Base-by-base conservation (phyloP, 2,888 invertebrate genomes). In the Folsomia candida region DNA sequence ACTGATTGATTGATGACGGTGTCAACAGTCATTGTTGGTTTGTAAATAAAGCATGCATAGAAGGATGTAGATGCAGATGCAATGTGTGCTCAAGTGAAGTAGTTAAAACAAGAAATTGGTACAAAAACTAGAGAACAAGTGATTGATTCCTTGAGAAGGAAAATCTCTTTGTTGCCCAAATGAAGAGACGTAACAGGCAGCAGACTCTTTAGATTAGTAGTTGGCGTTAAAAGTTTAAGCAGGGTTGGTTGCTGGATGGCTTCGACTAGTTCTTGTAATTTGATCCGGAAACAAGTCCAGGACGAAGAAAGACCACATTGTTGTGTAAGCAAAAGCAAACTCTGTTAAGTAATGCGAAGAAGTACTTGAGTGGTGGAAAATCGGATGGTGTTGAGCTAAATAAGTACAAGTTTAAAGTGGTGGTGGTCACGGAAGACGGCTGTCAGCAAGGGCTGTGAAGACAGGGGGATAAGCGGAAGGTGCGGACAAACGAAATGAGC, bases 401-500 rank as follows among this genome's bases (percentile, higher is more conserved):
- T n/a, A n/a, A 37, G 4, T 37, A 37, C 37, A 37, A 9, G 4
- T 37, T 37, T 37, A 37, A 37, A 37, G 37, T 37, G 37, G 37
- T 37, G 6, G 14, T 9, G 14, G 37, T 9, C 37, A 37, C 37
- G 14, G 37, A 37, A 37, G 14, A 9, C 37, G 54, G n/a, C 54
- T 14, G 54, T 54, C 20, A 20, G 54, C 20, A 54, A 20, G 54
- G 6, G 54, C 47, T 11, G 9, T 47, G 47, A 47, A 54, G 54
- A 54, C 4, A 4, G 22, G 6, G 20, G 18, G 6, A 6, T 54
- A 20, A 20, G n/a, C 18, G 18, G 47, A 62, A 29, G 26, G 47
- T 51, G 54, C 51, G 61, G 67, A 54, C 54, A 62, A n/a, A 60
- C 51, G 62, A 58, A 71, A 51, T 57, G 54, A 58, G 37, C 57